These are phyloP conservation scores for Hemicentrotus pulcherrimus DNA, from an alignment of 35 echinoderm and acorn worm genomes.

Conservation along the genomic window DNA sequence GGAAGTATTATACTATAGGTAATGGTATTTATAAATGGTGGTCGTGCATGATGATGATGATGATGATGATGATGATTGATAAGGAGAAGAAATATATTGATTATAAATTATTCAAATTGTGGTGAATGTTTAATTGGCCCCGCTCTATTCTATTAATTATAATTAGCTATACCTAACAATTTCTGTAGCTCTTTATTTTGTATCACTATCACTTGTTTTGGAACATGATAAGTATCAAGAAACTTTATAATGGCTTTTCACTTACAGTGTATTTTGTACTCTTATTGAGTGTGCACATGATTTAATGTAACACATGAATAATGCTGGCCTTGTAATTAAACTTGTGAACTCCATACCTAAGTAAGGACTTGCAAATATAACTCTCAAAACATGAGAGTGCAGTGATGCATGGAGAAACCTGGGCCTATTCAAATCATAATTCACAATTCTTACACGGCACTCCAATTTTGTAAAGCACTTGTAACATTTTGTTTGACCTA, in stretches of 20 bases:
- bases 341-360: background rate
- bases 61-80: conserved; percentile 33
- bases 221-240: no score
- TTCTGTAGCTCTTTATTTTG: no score
- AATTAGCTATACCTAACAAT: no score
- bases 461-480: no score
- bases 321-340: background rate
- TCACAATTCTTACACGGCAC: background rate
- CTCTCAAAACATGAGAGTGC: background rate
- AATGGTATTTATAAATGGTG: no score
- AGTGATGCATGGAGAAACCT: background rate
- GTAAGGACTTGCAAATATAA: background rate
- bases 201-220: no score
- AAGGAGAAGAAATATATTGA: background rate
- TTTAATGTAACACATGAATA: background rate
- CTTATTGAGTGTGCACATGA: no score
- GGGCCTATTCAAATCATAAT: background rate
- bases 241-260: no score
- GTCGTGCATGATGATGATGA: conserved; percentile 7
- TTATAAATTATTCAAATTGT: background rate
- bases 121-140: no score
- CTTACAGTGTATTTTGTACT: no score
- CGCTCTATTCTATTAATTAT: no score
- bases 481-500: no score
- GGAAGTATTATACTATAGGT: background rate